Evolutionary conservation across 2,113 vertebrate species (phyloP).

Genomic region (Rostratula benghalensis): DNA sequence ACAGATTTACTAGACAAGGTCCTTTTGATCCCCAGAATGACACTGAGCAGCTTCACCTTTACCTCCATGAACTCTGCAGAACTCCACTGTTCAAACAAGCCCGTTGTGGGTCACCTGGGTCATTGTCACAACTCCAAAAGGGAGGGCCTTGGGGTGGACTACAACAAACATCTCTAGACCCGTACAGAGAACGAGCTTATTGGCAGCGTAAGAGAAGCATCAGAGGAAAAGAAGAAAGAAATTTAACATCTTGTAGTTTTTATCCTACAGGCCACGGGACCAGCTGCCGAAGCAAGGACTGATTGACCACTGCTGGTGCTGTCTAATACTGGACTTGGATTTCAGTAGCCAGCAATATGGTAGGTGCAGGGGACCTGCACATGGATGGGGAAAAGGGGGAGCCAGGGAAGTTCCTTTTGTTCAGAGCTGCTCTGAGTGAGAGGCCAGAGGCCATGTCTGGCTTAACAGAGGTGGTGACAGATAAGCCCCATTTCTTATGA

Average conservation of each 20-base stretch:
- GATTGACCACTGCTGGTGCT: background rate
- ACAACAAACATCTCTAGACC: background rate
- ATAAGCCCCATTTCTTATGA: background rate
- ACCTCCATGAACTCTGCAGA: background rate
- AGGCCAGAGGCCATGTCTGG: background rate
- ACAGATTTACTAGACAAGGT: background rate
- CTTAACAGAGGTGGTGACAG: background rate
- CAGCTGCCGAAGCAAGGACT: background rate
- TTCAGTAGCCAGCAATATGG: background rate
- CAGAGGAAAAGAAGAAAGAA: background rate
- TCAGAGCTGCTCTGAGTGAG: background rate
- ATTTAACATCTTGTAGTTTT: background rate
- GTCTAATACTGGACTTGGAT: background rate
- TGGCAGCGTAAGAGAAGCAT: accelerated
- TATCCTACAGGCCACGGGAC: background rate
- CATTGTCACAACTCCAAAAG: background rate
- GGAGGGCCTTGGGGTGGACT: accelerated
- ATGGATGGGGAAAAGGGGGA: background rate
- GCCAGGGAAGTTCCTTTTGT: background rate
- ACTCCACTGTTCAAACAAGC: background rate
- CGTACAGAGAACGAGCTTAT: accelerated
- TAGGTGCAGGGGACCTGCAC: background rate
- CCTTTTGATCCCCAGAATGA: background rate
- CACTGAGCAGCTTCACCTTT: background rate
- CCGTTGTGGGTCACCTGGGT: background rate